A percentile compares a stretch with the other conserved stretches of the same genome.
Evolutionary conservation across 2,113 vertebrate genomes (phyloP).

Genomic region (Rostratula benghalensis): DNA sequence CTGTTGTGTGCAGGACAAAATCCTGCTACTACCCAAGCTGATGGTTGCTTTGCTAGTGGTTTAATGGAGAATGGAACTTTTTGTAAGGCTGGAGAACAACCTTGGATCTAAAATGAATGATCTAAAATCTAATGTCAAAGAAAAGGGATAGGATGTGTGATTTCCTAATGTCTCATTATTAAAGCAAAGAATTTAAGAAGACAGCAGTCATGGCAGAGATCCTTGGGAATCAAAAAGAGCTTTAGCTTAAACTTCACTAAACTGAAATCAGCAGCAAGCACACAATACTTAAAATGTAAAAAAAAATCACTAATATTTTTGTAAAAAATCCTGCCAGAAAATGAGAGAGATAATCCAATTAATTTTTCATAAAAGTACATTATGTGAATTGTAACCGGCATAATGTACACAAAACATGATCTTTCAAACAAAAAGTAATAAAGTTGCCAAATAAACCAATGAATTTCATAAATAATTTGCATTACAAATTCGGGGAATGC

Average conservation of each 20-base stretch:
- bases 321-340: background rate
- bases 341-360: slow-evolving; percentile 10
- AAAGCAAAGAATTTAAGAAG: background rate
- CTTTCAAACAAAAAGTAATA: slow-evolving; percentile 44
- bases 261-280: background rate
- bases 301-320: background rate
- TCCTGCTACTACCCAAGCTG: background rate
- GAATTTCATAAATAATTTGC: slow-evolving; percentile 22
- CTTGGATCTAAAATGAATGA: background rate
- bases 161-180: background rate
- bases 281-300: background rate
- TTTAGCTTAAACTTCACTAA: background rate
- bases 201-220: background rate
- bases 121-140: background rate
- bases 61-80: background rate
- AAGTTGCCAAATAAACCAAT: slow-evolving; percentile 3
- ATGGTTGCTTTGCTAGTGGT: background rate
- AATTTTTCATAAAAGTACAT: slow-evolving; percentile 23
- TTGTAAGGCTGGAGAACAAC: background rate
- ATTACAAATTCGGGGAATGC: background rate
- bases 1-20: background rate
- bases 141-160: background rate
- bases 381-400: background rate
- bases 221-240: background rate
- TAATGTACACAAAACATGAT: slow-evolving; percentile 10